Conservation (phyloP, 2,888 invertebrate species). For the Folsomia candida region DNA sequence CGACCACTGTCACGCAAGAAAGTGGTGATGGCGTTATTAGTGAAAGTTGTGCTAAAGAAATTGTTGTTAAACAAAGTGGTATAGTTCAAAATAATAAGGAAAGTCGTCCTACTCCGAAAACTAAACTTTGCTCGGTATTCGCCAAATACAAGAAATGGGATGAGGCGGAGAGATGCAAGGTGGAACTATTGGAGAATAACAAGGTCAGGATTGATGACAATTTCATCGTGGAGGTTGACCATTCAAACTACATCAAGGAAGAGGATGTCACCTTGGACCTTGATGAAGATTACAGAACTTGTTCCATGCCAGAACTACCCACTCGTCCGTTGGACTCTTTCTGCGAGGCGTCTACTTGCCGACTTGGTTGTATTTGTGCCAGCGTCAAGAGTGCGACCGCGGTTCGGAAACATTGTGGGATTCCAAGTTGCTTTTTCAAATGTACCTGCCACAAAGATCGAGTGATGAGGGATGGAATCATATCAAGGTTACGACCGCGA, state of each 20-base stretch:
- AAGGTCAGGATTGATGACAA: conserved; percentile 32
- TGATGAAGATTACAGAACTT: conserved; percentile 32
- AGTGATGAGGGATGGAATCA: conserved; percentile 42
- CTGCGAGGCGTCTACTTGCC: conserved; percentile 39
- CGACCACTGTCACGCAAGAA: not conserved
- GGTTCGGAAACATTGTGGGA: conserved; percentile 39
- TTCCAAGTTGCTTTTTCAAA: conserved; percentile 45
- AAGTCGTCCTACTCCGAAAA: too few species aligned
- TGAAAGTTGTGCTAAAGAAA: too few species aligned
- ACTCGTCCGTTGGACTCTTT: not conserved
- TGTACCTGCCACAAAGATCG: conserved; percentile 38
- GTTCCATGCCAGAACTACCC: conserved; percentile 16
- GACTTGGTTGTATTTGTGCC: conserved; percentile 43
- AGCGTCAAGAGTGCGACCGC: conserved; percentile 33
- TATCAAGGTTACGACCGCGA: conserved; percentile 44
- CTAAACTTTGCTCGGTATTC: conserved; percentile 29
- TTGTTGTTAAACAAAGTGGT: not conserved
- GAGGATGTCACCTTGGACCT: conserved; percentile 38
- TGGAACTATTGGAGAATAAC: conserved; percentile 32
- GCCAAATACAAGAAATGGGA: conserved; percentile 35
- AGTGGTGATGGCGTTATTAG: too few species aligned
- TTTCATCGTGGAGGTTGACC: conserved; percentile 28
- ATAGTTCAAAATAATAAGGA: too few species aligned
- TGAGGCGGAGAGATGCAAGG: conserved; percentile 36
- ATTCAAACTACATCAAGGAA: conserved; percentile 43